A percentile compares a stretch with the other conserved stretches of the same genome.
Conservation (phyloP, 2,797 vertebrate species). For the Typhlichthys eigenmanni region DNA sequence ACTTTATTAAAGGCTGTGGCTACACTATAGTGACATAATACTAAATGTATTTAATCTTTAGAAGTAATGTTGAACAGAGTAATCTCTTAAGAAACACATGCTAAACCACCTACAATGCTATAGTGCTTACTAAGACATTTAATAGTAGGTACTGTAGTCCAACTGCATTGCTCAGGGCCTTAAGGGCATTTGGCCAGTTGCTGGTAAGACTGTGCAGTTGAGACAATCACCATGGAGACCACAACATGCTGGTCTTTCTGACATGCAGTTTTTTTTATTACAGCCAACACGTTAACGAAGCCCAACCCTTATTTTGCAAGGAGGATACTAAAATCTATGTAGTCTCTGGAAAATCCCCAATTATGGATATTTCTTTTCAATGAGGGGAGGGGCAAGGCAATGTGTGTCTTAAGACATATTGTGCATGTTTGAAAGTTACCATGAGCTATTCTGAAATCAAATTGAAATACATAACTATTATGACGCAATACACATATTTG, state of each 20-base stretch:
- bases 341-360: constrained; percentile 69
- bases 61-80: too few species aligned
- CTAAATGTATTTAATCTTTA: too few species aligned
- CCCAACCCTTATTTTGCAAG: constrained; percentile 69
- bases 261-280: constrained; percentile 67
- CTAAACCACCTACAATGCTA: too few species aligned
- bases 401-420: constrained; percentile 24
- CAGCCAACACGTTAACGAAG: constrained; percentile 47
- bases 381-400: constrained; percentile 24
- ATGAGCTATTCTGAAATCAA: background rate
- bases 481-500: too few species aligned
- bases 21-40: too few species aligned
- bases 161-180: constrained; percentile 21
- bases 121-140: background rate
- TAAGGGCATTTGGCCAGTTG: constrained; percentile 8
- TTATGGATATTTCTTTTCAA: constrained; percentile 38
- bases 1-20: too few species aligned
- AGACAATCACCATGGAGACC: constrained; percentile 10
- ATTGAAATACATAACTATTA: background rate
- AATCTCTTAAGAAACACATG: too few species aligned
- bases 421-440: constrained; percentile 29
- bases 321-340: constrained; percentile 68
- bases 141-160: background rate
- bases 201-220: constrained; percentile 30
- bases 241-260: constrained; percentile 27